These are phyloP conservation scores for Tetraneura akinire DNA, from an alignment of 1,140 invertebrate species.

Conservation along the genomic window DNA sequence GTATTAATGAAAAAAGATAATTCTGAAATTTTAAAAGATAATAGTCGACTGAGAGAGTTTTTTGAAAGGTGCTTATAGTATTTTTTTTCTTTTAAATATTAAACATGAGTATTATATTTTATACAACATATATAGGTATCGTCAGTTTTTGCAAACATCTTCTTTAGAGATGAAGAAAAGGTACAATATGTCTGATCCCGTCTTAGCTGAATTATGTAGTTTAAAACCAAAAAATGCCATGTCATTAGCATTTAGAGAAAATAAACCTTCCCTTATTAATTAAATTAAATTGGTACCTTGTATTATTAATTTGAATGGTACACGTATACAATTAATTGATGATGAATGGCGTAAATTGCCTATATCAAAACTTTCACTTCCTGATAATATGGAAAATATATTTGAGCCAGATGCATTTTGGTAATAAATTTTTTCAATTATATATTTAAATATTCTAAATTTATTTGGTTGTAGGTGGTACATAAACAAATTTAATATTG, in stretches of 20 bases:
- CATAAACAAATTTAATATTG: not conserved
- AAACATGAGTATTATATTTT: no score
- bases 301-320: not conserved
- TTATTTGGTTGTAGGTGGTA: not conserved
- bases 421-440: not conserved
- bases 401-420: not conserved
- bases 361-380: not conserved
- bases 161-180: conserved; percentile 1
- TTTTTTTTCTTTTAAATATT: not conserved
- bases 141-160: not conserved
- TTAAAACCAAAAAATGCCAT: conserved; percentile 24
- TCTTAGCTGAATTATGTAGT: not conserved
- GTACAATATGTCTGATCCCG: not conserved
- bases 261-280: not conserved
- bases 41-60: not conserved
- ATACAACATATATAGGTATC: no score
- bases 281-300: not conserved
- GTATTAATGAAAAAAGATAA: not conserved
- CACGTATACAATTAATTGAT: not conserved
- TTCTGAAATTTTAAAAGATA: not conserved
- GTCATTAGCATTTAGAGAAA: not conserved
- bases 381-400: not conserved
- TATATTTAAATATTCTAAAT: not conserved
- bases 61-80: not conserved
- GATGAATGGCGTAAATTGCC: not conserved